Evolutionary conservation across 2,113 vertebrate species (phyloP), one percentile per base, ranked within the genome.

Genomic region (Crypturellus undulatus): DNA sequence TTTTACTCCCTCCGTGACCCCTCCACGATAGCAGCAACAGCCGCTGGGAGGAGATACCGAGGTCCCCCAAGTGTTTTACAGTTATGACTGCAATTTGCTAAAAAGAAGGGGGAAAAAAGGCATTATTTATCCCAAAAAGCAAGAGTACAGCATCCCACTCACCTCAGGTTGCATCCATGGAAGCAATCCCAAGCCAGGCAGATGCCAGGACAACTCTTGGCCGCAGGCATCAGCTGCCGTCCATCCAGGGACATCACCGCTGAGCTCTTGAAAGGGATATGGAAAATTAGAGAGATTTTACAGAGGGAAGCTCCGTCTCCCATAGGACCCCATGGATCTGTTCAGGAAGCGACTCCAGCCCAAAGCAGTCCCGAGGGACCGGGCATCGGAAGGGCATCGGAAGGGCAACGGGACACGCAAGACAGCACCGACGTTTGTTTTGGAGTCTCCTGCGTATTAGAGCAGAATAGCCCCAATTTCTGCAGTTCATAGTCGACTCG

Each of bases 401-500:
- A 13, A 42, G 40, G 40, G 40, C 40, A 67, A 4, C 9, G 21
- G 69, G 56, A 12, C 0, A 0, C 83, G 26, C n/a, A 71, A 60
- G 51, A 75, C 25, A 28, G 32, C 81, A 34, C 60, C 84, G 78
- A 32, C 12, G 10, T 5, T 13, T 70, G 60, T 52, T 47, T 65
- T 36, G 38, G 72, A 80, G 62, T 87, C 58, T 65, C 89, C 77
- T 26, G 51, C 11, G 3, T 47, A 34, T 51, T 72, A 26, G 40
- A 34, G 68, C 82, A 90, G 88, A 51, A 86, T 15, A 43, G 19
- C 56, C 92, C 83, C 72, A 36, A 52, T 86, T 60, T 56, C 62
- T 60, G 38, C 86, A 32, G 32, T 21, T 92, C 86, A 89, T 58
- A 76, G 65, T 73, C 84, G 77, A 60, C 62, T 90, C 60, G 32